Conservation (phyloP, 2,797 vertebrate genomes). For the Hydrolagus colliei region DNA sequence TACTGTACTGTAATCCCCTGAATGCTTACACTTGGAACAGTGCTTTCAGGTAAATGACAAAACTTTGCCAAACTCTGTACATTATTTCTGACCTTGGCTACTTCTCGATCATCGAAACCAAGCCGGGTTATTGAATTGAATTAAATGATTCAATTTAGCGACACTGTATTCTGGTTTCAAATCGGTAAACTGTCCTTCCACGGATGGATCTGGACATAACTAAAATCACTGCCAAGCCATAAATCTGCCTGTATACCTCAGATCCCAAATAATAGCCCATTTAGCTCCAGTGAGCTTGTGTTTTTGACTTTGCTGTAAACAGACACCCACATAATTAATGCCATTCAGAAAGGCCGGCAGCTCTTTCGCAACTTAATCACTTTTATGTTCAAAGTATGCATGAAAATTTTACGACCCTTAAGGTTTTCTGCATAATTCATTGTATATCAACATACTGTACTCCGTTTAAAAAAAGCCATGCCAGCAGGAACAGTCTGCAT, state of each 20-base stretch:
- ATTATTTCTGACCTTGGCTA: not conserved
- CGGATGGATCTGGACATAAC: not conserved
- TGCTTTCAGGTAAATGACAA: not conserved
- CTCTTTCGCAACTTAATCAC: not conserved
- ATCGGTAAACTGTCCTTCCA: not conserved
- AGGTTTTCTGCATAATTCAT: conserved; percentile 5
- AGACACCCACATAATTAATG: not conserved
- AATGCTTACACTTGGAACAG: not conserved
- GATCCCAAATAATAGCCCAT: not conserved
- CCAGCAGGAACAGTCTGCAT: not conserved
- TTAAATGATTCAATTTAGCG: not conserved
- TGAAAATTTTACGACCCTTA: conserved; percentile 3
- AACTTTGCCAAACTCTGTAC: not conserved
- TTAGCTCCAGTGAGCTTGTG: not conserved
- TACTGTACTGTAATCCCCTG: not conserved
- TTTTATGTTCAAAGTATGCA: not conserved
- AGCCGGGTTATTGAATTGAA: not conserved
- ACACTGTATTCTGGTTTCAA: conserved; percentile 3
- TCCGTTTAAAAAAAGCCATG: not conserved
- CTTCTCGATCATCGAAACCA: not conserved
- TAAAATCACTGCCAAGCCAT: not conserved
- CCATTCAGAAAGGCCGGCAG: not conserved
- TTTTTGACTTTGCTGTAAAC: not conserved
- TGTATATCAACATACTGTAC: not conserved
- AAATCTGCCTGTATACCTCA: not conserved